Conservation (phyloP, 2,888 invertebrate species). For the Bimastos eiseni region DNA sequence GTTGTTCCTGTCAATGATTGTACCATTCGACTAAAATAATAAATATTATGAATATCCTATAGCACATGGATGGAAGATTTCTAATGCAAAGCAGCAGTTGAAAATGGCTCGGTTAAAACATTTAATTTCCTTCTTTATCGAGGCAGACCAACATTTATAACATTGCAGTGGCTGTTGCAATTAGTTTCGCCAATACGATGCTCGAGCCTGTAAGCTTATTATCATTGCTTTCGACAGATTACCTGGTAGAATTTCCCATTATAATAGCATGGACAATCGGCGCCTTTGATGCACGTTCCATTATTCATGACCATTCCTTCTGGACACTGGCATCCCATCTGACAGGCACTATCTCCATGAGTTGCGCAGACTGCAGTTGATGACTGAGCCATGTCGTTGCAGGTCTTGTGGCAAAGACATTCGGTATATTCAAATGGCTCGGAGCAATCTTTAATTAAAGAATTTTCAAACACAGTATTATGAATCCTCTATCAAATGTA, state of each 20-base stretch:
- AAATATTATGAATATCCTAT: too few species aligned
- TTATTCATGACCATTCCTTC: constrained; percentile 37
- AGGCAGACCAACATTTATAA: too few species aligned
- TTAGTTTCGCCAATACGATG: not conserved
- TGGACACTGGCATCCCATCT: constrained; percentile 38
- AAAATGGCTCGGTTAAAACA: too few species aligned
- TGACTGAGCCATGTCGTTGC: constrained; percentile 33
- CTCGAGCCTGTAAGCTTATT: too few species aligned
- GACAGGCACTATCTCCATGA: constrained; percentile 30
- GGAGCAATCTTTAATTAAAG: constrained; percentile 31
- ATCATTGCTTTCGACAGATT: not conserved
- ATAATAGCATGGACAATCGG: constrained; percentile 37
- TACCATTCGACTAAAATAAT: too few species aligned
- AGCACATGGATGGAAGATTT: too few species aligned
- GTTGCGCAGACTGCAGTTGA: constrained; percentile 24
- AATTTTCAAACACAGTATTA: not conserved
- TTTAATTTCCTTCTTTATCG: too few species aligned
- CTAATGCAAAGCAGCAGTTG: too few species aligned
- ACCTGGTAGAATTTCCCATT: constrained; percentile 36
- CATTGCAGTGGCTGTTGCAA: not conserved
- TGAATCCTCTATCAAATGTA: not conserved
- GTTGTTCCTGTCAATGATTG: too few species aligned
- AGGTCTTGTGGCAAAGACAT: constrained; percentile 39
- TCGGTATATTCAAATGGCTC: constrained; percentile 32
- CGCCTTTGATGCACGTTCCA: constrained; percentile 35